These are phyloP conservation scores for Tigriopus californicus DNA, from an alignment of 2,888 invertebrate species.

Conservation along the genomic window DNA sequence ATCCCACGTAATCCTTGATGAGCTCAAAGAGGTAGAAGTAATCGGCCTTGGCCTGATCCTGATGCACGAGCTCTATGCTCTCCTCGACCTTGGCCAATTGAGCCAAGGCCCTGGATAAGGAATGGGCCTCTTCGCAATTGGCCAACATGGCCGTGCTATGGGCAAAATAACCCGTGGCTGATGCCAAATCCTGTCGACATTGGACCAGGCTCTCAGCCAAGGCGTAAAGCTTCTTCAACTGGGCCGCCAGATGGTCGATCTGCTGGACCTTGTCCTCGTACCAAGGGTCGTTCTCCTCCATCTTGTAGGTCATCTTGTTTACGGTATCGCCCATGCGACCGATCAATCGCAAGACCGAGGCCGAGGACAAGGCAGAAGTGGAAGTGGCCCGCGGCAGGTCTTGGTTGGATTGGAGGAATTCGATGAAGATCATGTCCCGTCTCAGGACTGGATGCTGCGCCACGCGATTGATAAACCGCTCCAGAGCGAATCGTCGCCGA, in stretches of 20 bases:
- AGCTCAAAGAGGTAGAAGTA: conserved; percentile 83
- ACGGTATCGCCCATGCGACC: conserved; percentile 93
- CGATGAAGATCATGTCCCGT: conserved; percentile 82
- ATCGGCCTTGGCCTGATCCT: conserved; percentile 85
- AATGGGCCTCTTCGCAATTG: conserved; percentile 78
- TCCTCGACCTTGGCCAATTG: conserved; percentile 68
- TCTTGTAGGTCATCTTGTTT: conserved; percentile 92
- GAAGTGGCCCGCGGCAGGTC: conserved; percentile 86
- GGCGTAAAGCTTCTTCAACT: conserved; percentile 25
- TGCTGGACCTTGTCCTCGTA: conserved; percentile 89
- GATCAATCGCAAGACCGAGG: conserved; percentile 80
- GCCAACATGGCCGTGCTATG: conserved; percentile 72
- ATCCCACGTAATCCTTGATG: conserved; percentile 66
- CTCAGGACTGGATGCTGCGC: conserved; percentile 70
- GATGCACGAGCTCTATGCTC: conserved; percentile 63
- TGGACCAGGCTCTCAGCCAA: conserved; percentile 38
- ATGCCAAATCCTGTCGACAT: conserved; percentile 63
- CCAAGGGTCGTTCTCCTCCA: conserved; percentile 97
- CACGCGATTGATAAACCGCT: conserved; percentile 71
- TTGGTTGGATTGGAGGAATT: conserved; percentile 81
- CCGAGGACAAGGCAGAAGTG: conserved; percentile 86
- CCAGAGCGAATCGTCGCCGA: conserved; percentile 66
- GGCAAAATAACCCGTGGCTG: conserved; percentile 61
- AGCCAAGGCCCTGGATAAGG: conserved; percentile 67
- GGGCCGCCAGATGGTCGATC: conserved; percentile 71